Conservation (phyloP, 2,888 invertebrate species). For the Frankliniella fusca region DNA sequence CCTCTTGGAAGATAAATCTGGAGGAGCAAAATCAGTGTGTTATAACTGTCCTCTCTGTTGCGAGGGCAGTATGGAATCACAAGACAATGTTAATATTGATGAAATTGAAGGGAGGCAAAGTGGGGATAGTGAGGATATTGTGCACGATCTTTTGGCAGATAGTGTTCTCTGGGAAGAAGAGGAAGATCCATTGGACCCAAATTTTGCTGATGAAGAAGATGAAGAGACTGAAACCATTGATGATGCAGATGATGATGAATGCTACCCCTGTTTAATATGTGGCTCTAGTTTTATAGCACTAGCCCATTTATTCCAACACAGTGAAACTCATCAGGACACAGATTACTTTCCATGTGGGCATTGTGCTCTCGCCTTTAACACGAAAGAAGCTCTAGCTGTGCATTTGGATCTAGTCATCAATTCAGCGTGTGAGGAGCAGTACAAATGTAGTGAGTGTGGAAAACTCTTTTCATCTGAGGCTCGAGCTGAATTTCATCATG, state of each 20-base stretch:
- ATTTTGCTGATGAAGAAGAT: background rate
- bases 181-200: background rate
- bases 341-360: background rate
- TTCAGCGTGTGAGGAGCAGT: background rate
- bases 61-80: background rate
- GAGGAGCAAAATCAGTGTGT: background rate
- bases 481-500: conserved; percentile 6
- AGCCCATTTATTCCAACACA: conserved; percentile 5
- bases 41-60: conserved; percentile 1
- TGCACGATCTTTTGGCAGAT: background rate
- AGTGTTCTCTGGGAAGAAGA: conserved; percentile 14
- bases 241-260: background rate
- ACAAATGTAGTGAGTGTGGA: background rate
- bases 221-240: background rate
- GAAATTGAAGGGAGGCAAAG: background rate
- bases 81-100: background rate
- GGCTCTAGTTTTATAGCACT: background rate
- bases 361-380: background rate
- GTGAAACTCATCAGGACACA: background rate
- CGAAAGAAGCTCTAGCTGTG: background rate
- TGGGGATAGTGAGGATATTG: background rate
- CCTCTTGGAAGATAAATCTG: background rate
- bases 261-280: background rate
- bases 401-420: background rate
- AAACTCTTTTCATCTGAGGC: background rate